A percentile compares a stretch with the other conserved stretches of the same genome.
These are phyloP conservation scores for Pteruthius melanotis DNA, from an alignment of 2,113 vertebrate genomes.

Conservation along the genomic window DNA sequence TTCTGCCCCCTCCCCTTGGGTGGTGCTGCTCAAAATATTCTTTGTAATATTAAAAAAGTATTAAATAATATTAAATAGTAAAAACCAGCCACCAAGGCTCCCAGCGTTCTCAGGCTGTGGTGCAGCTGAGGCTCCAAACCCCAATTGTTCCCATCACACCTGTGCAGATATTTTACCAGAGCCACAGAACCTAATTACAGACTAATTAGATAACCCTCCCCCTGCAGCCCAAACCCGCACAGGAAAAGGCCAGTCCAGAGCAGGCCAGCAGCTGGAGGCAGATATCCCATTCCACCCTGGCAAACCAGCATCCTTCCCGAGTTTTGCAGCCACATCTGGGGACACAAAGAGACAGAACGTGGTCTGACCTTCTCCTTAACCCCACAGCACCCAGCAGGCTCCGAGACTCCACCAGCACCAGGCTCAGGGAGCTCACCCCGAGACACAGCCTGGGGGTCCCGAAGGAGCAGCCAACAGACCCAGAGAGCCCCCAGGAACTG, in stretches of 20 bases:
- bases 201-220: background rate
- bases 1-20: background rate
- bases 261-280: background rate
- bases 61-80: no score
- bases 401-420: fast-evolving
- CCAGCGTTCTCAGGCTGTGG: fast-evolving
- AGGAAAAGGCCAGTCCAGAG: background rate
- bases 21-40: fast-evolving
- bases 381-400: background rate
- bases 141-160: fast-evolving
- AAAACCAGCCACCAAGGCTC: fast-evolving
- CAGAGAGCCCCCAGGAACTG: fast-evolving
- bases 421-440: fast-evolving
- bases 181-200: background rate
- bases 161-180: background rate
- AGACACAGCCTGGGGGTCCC: background rate
- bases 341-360: background rate
- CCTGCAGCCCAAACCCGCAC: fast-evolving
- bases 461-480: background rate
- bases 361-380: background rate
- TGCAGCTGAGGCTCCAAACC: background rate
- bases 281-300: background rate
- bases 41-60: no score
- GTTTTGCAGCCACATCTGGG: background rate
- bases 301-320: fast-evolving